Evolutionary conservation across 2,888 invertebrate species (phyloP).

Genomic region (Ophion obscuratus): DNA sequence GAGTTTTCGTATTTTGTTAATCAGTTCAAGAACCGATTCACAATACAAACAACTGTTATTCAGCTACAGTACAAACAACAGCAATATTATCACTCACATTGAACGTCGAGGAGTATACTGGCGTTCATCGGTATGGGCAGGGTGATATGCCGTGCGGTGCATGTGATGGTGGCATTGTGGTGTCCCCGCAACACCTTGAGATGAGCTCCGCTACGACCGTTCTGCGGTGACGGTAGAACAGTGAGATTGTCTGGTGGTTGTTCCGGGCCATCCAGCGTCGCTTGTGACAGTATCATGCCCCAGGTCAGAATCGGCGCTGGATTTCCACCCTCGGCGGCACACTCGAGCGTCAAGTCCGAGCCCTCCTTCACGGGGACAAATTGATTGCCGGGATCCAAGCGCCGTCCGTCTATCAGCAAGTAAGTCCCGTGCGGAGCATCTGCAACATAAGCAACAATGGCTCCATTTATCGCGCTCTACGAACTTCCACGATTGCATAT

Average conservation of each 20-base stretch:
- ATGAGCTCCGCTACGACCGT: slow-evolving; percentile 87
- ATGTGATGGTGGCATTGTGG: slow-evolving; percentile 94
- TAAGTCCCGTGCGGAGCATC: slow-evolving; percentile 94
- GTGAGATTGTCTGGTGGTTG: slow-evolving; percentile 82
- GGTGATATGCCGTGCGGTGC: slow-evolving; percentile 90
- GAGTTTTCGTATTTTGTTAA: background rate
- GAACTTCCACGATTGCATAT: background rate
- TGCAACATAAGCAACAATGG: slow-evolving; percentile 82
- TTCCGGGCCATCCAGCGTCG: slow-evolving; percentile 81
- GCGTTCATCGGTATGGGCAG: slow-evolving; percentile 86
- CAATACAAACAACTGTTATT: background rate
- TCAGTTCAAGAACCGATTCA: too few relatives aligned
- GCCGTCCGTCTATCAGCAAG: slow-evolving; percentile 93
- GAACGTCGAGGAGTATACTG: slow-evolving; percentile 87
- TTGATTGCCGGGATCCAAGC: slow-evolving; percentile 93
- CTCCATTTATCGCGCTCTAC: slow-evolving; percentile 3
- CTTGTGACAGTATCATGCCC: slow-evolving; percentile 87
- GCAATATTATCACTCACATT: slow-evolving; percentile 86
- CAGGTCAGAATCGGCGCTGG: slow-evolving; percentile 88
- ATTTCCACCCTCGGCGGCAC: slow-evolving; percentile 93
- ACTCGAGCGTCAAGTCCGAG: slow-evolving; percentile 92
- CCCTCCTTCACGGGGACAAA: slow-evolving; percentile 95
- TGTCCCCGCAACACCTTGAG: slow-evolving; percentile 92
- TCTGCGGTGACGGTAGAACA: slow-evolving; percentile 77
- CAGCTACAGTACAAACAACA: background rate